Evolutionary conservation across 2,113 vertebrate species (phyloP).

Genomic region (Marcusenius ussheri): DNA sequence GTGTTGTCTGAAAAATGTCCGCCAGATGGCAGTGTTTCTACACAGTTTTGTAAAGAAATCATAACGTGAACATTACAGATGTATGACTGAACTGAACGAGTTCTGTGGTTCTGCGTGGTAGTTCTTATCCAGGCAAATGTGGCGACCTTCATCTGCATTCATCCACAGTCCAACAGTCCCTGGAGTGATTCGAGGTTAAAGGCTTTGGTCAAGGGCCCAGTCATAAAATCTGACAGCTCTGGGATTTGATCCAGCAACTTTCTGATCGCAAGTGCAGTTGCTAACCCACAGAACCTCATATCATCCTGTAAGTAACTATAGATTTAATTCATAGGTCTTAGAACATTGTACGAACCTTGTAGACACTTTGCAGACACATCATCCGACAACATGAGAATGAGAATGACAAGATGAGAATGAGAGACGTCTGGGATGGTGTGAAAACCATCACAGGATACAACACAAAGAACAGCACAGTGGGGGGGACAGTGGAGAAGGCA

Average conservation of each 20-base stretch:
- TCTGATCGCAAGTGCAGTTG: not conserved
- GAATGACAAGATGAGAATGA: too few species aligned
- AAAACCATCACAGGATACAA: too few species aligned
- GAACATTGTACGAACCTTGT: not conserved
- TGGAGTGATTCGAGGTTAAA: not conserved
- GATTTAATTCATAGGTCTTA: not conserved
- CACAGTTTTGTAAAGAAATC: not conserved
- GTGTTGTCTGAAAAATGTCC: not conserved
- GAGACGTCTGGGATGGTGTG: too few species aligned
- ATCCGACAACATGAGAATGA: not conserved
- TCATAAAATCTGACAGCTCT: not conserved
- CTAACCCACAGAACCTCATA: not conserved
- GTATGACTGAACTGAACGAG: not conserved
- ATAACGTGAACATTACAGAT: not conserved
- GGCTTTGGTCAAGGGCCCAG: not conserved
- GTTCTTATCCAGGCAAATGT: not conserved
- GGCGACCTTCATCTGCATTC: not conserved
- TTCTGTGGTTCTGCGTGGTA: not conserved
- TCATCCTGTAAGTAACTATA: not conserved
- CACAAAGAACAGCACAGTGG: too few species aligned
- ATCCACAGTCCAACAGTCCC: not conserved
- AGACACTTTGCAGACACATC: not conserved
- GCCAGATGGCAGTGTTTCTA: not conserved
- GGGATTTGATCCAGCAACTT: not conserved
- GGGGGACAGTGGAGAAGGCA: too few species aligned